Conservation (phyloP, 2,888 invertebrate genomes). For the Coelinius sp. region DNA sequence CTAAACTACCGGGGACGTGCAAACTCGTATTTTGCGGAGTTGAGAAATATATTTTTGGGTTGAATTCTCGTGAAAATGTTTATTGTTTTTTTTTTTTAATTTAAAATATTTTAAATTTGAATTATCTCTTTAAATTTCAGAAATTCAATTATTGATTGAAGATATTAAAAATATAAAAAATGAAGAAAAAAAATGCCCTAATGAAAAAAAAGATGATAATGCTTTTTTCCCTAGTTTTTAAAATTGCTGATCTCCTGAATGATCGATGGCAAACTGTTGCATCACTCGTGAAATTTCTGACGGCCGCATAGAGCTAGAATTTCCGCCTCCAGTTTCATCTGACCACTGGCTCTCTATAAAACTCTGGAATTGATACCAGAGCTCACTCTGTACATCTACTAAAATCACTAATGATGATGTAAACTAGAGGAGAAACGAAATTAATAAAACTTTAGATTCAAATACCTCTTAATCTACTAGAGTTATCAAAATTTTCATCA, state of each 20-base stretch:
- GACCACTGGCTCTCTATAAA: background rate
- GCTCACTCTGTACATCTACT: no score
- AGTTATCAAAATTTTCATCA: no score
- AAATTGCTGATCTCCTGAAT: background rate
- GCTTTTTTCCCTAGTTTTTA: background rate
- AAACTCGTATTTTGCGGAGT: background rate
- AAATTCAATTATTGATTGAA: background rate
- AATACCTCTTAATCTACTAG: no score
- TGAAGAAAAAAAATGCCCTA: background rate
- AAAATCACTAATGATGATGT: no score
- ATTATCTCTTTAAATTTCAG: background rate
- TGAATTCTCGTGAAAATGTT: background rate
- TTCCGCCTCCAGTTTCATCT: background rate
- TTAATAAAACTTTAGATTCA: no score
- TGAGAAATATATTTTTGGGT: background rate
- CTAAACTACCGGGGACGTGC: background rate
- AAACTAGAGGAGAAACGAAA: no score
- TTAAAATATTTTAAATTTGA: background rate
- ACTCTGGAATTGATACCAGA: no score
- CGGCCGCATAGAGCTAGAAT: background rate
- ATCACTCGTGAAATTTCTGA: conserved; percentile 22
- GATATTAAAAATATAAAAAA: background rate
- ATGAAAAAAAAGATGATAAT: no score
- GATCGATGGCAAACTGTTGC: conserved; percentile 46
- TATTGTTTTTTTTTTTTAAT: background rate